phyloP scores from a whole-genome alignment of 2,113 vertebrate genomes.

The Eolophus roseicapilla region DNA sequence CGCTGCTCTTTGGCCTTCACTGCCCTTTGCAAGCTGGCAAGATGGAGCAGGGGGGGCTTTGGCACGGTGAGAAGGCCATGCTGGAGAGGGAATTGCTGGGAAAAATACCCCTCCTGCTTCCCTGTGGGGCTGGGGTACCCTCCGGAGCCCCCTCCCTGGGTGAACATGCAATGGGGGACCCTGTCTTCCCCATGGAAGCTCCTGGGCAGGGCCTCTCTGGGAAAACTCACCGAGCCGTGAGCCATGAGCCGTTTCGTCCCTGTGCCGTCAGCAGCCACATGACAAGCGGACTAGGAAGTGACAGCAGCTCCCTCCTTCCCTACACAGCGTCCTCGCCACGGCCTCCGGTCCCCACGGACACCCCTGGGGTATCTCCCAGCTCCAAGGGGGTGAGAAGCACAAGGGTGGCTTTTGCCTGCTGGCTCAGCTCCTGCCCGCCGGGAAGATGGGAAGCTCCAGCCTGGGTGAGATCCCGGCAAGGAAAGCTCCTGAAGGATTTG shows the following conservation, averaged over 20 bases:
- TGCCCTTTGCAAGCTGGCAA: background rate
- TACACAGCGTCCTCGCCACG: background rate
- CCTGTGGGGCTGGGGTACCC: background rate
- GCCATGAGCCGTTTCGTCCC: background rate
- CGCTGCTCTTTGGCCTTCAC: background rate
- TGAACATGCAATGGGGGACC: rapidly evolving
- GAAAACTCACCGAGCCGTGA: background rate
- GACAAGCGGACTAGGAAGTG: background rate
- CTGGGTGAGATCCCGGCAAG: background rate
- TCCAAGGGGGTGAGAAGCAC: background rate
- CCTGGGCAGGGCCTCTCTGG: background rate
- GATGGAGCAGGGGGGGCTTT: background rate
- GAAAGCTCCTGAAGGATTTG: background rate
- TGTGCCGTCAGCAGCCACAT: conserved; percentile 15
- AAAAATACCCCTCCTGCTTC: background rate
- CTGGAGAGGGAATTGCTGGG: background rate
- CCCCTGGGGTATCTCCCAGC: background rate
- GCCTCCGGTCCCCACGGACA: background rate
- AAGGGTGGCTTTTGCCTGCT: background rate
- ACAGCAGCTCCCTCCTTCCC: background rate
- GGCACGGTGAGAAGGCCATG: background rate
- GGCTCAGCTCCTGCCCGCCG: rapidly evolving
- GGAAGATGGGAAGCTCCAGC: background rate
- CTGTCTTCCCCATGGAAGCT: background rate
- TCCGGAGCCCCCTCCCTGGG: background rate